Evolutionary conservation across 2,888 invertebrate genomes (phyloP).

Genomic region (Germaria angustata): DNA sequence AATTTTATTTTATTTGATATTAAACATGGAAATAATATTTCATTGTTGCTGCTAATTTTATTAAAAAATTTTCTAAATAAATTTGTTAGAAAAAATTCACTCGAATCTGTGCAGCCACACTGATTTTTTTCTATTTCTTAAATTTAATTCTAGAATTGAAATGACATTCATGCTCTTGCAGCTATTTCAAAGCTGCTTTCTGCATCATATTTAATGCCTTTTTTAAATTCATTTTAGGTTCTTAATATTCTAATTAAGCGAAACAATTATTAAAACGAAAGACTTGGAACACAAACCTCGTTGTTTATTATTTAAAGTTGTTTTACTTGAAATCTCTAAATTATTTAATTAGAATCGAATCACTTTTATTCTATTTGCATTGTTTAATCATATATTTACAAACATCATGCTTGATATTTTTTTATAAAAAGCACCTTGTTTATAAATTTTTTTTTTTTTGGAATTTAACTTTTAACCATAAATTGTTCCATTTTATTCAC

Average conservation of each 20-base stretch:
- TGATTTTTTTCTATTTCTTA: no score
- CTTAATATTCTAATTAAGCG: neutral
- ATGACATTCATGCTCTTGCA: no score
- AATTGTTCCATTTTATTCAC: constrained; percentile 31
- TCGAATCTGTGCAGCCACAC: no score
- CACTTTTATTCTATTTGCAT: neutral
- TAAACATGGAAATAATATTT: no score
- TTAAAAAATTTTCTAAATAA: no score
- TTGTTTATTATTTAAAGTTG: neutral
- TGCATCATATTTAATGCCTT: neutral
- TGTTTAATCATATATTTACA: neutral
- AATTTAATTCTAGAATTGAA: no score
- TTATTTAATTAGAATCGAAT: neutral
- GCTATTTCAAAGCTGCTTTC: no score
- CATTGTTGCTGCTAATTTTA: no score
- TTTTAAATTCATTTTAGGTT: neutral
- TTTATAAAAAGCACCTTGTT: constrained; percentile 12
- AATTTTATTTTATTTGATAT: no score
- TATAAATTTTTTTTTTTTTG: neutral
- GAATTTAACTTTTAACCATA: constrained; percentile 34
- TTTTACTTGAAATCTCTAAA: neutral
- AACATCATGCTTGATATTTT: no score
- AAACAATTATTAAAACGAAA: neutral
- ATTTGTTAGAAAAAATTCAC: no score
- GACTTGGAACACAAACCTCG: constrained; percentile 16